These are phyloP conservation scores for Tor tambroides DNA, from an alignment of 2,113 vertebrate species.

Conservation along the genomic window DNA sequence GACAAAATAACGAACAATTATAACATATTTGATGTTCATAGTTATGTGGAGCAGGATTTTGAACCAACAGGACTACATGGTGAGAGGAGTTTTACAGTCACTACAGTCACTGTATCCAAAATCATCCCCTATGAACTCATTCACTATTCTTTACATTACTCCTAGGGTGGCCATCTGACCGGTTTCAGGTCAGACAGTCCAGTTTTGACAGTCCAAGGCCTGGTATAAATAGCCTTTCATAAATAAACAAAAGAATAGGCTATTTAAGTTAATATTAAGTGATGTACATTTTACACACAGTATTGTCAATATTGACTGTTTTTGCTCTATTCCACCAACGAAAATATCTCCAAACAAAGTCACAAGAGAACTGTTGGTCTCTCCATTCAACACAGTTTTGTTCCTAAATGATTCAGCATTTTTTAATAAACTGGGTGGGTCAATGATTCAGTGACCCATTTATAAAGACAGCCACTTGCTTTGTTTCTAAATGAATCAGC, in stretches of 20 bases:
- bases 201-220: background rate
- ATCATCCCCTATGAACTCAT: background rate
- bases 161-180: background rate
- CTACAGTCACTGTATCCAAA: background rate
- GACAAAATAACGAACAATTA: background rate
- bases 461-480: background rate
- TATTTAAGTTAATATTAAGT: background rate
- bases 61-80: background rate
- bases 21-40: background rate
- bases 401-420: background rate
- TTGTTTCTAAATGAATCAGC: background rate
- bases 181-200: background rate
- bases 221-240: background rate
- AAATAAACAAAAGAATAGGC: background rate
- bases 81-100: background rate
- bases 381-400: background rate
- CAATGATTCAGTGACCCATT: background rate
- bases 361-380: background rate
- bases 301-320: background rate
- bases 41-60: background rate
- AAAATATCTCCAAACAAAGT: background rate
- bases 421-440: background rate
- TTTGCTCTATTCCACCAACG: background rate
- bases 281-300: background rate
- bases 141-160: background rate